phyloP scores from a whole-genome alignment of 2,888 invertebrate species.

The Mystacides longicornis region DNA sequence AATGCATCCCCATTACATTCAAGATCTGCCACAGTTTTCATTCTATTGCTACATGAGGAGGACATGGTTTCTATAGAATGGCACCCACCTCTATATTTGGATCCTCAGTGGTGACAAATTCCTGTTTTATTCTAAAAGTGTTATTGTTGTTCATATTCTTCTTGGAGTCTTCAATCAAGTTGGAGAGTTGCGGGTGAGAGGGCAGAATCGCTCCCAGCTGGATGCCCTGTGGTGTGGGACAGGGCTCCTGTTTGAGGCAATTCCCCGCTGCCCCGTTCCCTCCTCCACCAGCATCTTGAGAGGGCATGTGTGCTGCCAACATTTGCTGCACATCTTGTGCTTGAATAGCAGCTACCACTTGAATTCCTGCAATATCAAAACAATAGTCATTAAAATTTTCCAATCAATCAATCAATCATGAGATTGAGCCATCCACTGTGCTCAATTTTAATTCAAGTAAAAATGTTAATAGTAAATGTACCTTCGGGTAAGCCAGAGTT shows the following conservation, averaged over 20 bases:
- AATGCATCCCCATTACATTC: too few relatives aligned
- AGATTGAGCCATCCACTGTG: not conserved
- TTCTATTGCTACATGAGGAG: too few relatives aligned
- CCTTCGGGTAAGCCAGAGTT: conserved; percentile 45
- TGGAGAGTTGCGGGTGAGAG: conserved; percentile 6
- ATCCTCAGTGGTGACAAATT: conserved; percentile 38
- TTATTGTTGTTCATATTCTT: conserved; percentile 36
- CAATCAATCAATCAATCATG: too few relatives aligned
- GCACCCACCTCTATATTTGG: conserved; percentile 5
- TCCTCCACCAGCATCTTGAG: conserved; percentile 6
- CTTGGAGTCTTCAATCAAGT: conserved; percentile 27
- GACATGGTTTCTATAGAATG: too few relatives aligned
- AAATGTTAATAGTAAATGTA: conserved; percentile 22
- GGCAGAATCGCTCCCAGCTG: conserved; percentile 17
- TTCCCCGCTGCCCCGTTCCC: not conserved
- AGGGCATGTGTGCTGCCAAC: conserved; percentile 33
- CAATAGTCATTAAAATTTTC: too few relatives aligned
- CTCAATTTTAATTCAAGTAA: not conserved
- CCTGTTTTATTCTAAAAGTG: conserved; percentile 37
- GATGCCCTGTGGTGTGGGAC: conserved; percentile 7
- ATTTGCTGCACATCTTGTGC: conserved; percentile 63
- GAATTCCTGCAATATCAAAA: conserved; percentile 43
- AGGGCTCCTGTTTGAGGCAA: not conserved
- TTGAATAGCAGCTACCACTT: conserved; percentile 57
- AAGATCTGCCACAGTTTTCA: too few relatives aligned